phyloP scores from a whole-genome alignment of 2,888 invertebrate genomes.

The Pimpla rufipes region DNA sequence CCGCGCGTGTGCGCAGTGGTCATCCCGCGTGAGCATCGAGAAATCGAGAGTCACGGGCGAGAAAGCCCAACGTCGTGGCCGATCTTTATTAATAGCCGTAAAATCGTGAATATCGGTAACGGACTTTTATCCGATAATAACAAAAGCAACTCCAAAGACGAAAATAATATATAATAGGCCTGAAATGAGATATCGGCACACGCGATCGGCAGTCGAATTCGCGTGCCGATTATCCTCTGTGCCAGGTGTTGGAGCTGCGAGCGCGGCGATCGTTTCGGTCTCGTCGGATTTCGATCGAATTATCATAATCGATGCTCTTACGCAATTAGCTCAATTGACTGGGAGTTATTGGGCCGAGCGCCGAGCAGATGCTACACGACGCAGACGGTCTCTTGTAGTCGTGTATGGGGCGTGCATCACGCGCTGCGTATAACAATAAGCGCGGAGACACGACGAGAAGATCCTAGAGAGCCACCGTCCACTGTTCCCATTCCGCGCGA shows the following conservation, averaged over 20 bases:
- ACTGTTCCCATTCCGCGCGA: conserved; percentile 67
- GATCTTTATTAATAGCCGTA: too few species aligned
- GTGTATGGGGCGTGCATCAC: background rate
- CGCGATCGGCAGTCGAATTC: conserved; percentile 38
- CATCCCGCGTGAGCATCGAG: conserved; percentile 52
- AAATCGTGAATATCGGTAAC: too few species aligned
- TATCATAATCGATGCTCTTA: conserved; percentile 64
- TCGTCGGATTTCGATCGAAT: conserved; percentile 58
- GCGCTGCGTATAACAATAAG: conserved; percentile 29
- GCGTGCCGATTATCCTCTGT: background rate
- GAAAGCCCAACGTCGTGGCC: too few species aligned
- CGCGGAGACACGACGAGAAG: conserved; percentile 38
- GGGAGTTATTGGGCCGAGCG: background rate
- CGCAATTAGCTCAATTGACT: conserved; percentile 45
- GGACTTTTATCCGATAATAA: too few species aligned
- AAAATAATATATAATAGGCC: conserved; percentile 19
- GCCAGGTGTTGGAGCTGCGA: conserved; percentile 50
- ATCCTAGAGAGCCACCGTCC: conserved; percentile 56
- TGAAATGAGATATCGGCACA: conserved; percentile 20
- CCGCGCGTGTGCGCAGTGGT: conserved; percentile 46
- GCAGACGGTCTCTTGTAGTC: background rate
- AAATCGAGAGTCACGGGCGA: conserved; percentile 45
- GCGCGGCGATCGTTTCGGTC: background rate
- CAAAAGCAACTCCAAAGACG: too few species aligned
- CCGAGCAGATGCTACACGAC: background rate